Percentiles rank a stretch among this genome's conserved stretches.
Conservation (phyloP, 2,888 invertebrate species). For the Noctua janthina region DNA sequence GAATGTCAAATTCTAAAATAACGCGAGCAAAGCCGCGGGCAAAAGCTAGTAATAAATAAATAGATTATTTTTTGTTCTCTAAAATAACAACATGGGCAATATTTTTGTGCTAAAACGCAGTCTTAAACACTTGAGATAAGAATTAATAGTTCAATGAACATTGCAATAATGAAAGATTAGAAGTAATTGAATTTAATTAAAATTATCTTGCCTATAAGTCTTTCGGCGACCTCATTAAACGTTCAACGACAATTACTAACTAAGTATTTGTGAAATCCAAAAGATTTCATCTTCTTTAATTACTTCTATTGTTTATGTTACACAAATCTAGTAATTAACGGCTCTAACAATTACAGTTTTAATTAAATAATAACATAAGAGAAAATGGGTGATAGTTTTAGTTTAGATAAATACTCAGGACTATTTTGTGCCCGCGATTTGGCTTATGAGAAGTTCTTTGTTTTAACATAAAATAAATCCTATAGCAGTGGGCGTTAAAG, state of each 20-base stretch:
- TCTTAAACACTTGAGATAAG: conserved; percentile 10
- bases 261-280: conserved; percentile 26
- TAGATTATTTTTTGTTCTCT: neutral
- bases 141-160: conserved; percentile 17
- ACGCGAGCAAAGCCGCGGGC: no score
- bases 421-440: neutral
- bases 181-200: conserved; percentile 50
- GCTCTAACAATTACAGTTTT: neutral
- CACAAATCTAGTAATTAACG: conserved; percentile 13
- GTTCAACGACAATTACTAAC: conserved; percentile 27
- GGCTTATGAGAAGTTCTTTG: no score
- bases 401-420: neutral
- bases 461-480: neutral
- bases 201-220: conserved; percentile 41
- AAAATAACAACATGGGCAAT: neutral
- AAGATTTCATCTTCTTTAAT: conserved; percentile 41
- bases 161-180: conserved; percentile 8
- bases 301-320: conserved; percentile 32
- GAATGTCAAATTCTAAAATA: no score
- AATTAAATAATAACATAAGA: conserved; percentile 23
- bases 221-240: conserved; percentile 41
- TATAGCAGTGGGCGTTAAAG: neutral
- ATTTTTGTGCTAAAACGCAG: neutral
- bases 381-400: neutral
- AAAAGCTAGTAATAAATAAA: no score